These are phyloP conservation scores for Hoplostethus atlanticus DNA, from an alignment of 2,797 vertebrate genomes.

Conservation along the genomic window DNA sequence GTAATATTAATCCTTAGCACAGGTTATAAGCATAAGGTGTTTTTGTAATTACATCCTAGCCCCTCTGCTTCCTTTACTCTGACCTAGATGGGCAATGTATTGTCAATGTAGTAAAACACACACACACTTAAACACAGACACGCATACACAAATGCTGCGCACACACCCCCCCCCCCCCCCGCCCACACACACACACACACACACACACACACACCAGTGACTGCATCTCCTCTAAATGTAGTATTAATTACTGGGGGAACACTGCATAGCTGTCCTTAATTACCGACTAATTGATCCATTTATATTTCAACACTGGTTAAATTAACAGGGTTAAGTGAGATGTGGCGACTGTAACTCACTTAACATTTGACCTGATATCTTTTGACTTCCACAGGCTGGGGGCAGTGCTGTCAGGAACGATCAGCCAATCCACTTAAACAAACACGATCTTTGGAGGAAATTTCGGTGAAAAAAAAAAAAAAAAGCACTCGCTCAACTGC, in stretches of 20 bases:
- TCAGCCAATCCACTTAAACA: conserved; percentile 74
- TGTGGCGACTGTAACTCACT: conserved; percentile 77
- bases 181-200: conserved; percentile 25
- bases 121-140: neutral
- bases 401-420: conserved; percentile 69
- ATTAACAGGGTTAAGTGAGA: conserved; percentile 82
- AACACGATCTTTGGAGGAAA: conserved; percentile 57
- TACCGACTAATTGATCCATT: conserved; percentile 84
- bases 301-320: conserved; percentile 78
- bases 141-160: neutral
- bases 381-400: conserved; percentile 71
- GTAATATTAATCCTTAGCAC: conserved; percentile 77
- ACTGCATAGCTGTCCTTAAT: conserved; percentile 83
- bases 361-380: conserved; percentile 81
- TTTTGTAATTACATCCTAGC: conserved; percentile 52
- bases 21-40: conserved; percentile 39
- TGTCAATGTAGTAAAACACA: conserved; percentile 19
- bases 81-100: conserved; percentile 14
- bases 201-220: conserved; percentile 46
- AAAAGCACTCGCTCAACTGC: conserved; percentile 34
- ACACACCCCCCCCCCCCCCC: conserved; percentile 8
- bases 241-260: conserved; percentile 82
- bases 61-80: conserved; percentile 28
- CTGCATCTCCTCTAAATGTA: conserved; percentile 74
- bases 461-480: neutral